phyloP scores from a whole-genome alignment of 2,113 vertebrate genomes.

The Tragelaphus scriptus region DNA sequence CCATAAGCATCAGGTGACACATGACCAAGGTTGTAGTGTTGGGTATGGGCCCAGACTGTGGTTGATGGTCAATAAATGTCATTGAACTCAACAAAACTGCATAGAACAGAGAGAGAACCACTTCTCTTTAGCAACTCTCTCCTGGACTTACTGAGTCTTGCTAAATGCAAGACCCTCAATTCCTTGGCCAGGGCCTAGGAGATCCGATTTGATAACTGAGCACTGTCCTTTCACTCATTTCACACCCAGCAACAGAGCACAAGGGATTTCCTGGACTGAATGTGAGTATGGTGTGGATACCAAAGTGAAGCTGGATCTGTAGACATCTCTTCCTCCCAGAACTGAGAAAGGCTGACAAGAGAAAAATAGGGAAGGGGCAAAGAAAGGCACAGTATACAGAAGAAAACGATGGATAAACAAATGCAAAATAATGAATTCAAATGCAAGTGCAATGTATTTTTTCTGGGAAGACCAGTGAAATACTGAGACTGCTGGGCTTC shows the following conservation, averaged over 20 bases:
- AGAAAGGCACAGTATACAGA: neutral
- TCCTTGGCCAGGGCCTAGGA: neutral
- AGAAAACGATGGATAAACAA: neutral
- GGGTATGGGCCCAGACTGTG: too few relatives aligned
- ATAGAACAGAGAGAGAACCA: neutral
- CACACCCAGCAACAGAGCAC: neutral
- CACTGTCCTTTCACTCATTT: neutral
- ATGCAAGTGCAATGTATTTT: rapidly evolving
- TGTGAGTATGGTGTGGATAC: neutral
- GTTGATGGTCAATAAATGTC: neutral
- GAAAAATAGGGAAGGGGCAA: neutral
- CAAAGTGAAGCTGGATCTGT: neutral
- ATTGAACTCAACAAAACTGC: neutral
- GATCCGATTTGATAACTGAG: rapidly evolving
- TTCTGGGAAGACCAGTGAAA: neutral
- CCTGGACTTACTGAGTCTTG: neutral
- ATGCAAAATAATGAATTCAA: neutral
- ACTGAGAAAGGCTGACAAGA: neutral
- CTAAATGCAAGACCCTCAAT: neutral
- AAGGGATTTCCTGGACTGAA: neutral
- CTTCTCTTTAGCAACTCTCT: neutral
- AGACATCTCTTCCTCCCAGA: neutral
- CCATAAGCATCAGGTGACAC: neutral
- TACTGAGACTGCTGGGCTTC: neutral
- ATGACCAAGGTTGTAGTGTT: neutral